Conservation (phyloP, 1,140 invertebrate genomes). For the Drosophila mojavensis region DNA sequence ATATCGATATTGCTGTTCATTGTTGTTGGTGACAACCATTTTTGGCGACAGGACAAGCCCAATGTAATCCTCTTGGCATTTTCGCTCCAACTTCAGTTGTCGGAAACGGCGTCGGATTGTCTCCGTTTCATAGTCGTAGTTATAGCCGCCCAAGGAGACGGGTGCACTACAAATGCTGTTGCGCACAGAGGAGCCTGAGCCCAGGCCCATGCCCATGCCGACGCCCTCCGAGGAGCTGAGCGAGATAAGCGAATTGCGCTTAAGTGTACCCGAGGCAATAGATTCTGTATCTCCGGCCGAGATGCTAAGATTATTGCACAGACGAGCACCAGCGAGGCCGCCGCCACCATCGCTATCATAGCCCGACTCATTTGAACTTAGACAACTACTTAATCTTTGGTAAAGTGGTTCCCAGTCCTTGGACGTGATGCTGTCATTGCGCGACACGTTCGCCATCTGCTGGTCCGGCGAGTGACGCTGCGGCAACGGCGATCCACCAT, state of each 20-base stretch:
- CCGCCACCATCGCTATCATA: slow-evolving; percentile 91
- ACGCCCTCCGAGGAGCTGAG: slow-evolving; percentile 77
- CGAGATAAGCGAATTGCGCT: slow-evolving; percentile 79
- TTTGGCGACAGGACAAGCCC: slow-evolving; percentile 89
- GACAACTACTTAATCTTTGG: slow-evolving; percentile 88
- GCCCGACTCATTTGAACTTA: slow-evolving; percentile 92
- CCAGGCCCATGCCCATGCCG: slow-evolving; percentile 47
- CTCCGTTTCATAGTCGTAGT: slow-evolving; percentile 81
- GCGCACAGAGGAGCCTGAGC: slow-evolving; percentile 29
- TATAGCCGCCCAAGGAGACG: slow-evolving; percentile 74
- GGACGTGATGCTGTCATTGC: slow-evolving; percentile 82
- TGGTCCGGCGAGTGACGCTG: slow-evolving; percentile 68
- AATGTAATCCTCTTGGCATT: slow-evolving; percentile 87
- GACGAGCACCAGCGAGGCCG: slow-evolving; percentile 84
- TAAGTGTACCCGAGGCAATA: slow-evolving; percentile 83
- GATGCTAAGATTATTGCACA: slow-evolving; percentile 84
- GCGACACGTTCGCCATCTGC: slow-evolving; percentile 66
- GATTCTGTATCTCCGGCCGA: slow-evolving; percentile 83
- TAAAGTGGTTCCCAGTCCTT: slow-evolving; percentile 85
- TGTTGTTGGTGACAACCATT: slow-evolving; percentile 85
- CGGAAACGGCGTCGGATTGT: slow-evolving; percentile 84
- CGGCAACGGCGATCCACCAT: slow-evolving; percentile 50
- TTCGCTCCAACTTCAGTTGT: slow-evolving; percentile 86
- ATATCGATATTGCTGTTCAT: slow-evolving; percentile 89
- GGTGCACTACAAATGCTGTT: slow-evolving; percentile 79